Evolutionary conservation across 2,888 invertebrate species (phyloP).

Genomic region (Caenorhabditis angaria): DNA sequence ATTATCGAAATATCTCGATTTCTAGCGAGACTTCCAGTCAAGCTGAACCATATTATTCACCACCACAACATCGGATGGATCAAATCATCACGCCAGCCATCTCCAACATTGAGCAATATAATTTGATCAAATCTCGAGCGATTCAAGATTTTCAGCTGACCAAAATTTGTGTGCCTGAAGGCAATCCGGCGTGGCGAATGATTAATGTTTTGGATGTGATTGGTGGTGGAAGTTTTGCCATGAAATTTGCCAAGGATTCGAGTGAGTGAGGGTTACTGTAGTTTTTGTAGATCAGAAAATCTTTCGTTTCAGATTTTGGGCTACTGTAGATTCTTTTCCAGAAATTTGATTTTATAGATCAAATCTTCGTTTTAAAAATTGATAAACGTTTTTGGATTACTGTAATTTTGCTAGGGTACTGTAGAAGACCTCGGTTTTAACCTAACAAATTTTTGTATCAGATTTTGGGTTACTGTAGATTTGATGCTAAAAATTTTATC

Average conservation of each 20-base stretch:
- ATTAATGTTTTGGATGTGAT: slow-evolving; percentile 16
- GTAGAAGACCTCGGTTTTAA: no score
- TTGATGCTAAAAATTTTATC: no score
- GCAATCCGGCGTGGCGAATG: slow-evolving; percentile 24
- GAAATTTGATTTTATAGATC: no score
- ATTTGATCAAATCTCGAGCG: slow-evolving; percentile 11
- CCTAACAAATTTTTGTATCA: no score
- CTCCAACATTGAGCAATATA: slow-evolving; percentile 20
- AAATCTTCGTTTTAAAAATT: no score
- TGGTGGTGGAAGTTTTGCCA: slow-evolving; percentile 10
- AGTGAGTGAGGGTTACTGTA: slow-evolving; percentile 12
- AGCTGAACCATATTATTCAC: slow-evolving; percentile 7
- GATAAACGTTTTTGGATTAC: no score
- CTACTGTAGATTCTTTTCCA: no score
- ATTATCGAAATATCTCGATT: slow-evolving; percentile 19
- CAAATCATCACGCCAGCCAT: slow-evolving; percentile 21
- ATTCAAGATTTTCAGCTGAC: slow-evolving; percentile 29
- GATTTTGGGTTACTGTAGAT: no score
- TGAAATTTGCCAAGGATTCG: slow-evolving; percentile 26
- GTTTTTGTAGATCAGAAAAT: no score
- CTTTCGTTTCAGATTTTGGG: no score
- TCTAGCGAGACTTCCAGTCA: slow-evolving; percentile 27
- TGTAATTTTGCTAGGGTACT: no score
- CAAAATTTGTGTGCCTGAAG: slow-evolving; percentile 12
- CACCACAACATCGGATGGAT: background rate